These are phyloP conservation scores for Lydus trimaculatus DNA, from an alignment of 2,888 invertebrate genomes.

Conservation along the genomic window DNA sequence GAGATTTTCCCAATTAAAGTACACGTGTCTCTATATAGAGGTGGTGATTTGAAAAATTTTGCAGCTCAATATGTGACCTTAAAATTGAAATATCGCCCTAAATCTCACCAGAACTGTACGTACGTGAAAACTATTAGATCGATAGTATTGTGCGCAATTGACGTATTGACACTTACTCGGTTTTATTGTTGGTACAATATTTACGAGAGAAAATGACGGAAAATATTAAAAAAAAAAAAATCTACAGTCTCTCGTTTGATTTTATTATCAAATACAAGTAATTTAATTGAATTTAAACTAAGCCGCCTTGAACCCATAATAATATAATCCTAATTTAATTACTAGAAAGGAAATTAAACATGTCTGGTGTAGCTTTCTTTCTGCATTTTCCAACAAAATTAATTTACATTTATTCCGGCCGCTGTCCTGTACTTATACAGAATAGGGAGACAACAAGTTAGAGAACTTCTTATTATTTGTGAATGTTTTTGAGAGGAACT, in stretches of 20 bases:
- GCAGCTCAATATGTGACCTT: neutral
- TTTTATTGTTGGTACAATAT: too few relatives aligned
- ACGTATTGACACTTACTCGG: too few relatives aligned
- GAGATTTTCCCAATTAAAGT: too few relatives aligned
- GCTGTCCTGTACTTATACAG: too few relatives aligned
- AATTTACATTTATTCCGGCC: too few relatives aligned
- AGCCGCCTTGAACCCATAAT: neutral
- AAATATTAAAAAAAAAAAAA: too few relatives aligned
- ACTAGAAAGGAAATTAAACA: neutral
- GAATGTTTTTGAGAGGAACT: neutral
- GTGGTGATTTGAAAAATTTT: too few relatives aligned
- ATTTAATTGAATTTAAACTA: too few relatives aligned
- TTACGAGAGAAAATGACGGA: too few relatives aligned
- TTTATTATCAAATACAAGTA: too few relatives aligned
- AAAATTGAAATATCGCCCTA: neutral
- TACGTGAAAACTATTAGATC: neutral
- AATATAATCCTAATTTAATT: slow-evolving; percentile 1
- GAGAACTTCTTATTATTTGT: neutral
- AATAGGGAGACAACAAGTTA: neutral
- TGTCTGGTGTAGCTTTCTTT: neutral
- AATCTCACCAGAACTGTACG: neutral
- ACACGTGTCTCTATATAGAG: too few relatives aligned
- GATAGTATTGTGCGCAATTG: neutral
- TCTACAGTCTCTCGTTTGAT: neutral
- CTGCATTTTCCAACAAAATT: neutral